phyloP scores from a whole-genome alignment of 1,140 invertebrate species.

The Drosophila baimaii region DNA sequence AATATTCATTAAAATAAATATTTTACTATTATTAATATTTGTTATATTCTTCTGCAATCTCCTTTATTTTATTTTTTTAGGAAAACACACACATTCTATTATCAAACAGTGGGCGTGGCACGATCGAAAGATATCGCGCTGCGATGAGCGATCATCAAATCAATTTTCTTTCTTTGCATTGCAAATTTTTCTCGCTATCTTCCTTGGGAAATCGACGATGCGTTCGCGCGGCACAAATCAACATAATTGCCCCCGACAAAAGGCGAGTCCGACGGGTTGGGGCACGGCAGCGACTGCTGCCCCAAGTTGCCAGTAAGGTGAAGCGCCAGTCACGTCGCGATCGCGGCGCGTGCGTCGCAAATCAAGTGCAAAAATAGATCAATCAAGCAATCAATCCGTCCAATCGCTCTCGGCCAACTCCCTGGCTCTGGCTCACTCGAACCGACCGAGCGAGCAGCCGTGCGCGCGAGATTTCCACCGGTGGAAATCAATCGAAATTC shows the following conservation, averaged over 20 bases:
- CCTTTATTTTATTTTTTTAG: conserved; percentile 29
- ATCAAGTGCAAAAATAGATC: conserved; percentile 83
- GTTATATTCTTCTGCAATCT: conserved; percentile 36
- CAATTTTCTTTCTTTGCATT: conserved; percentile 81
- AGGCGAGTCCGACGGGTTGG: conserved; percentile 22
- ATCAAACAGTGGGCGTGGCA: conserved; percentile 71
- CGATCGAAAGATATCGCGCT: conserved; percentile 40
- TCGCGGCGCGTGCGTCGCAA: conserved; percentile 78
- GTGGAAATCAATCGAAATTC: conserved; percentile 59
- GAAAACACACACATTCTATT: conserved; percentile 41
- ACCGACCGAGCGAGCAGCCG: conserved; percentile 18
- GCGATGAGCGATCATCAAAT: conserved; percentile 70
- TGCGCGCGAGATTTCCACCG: conserved; percentile 19
- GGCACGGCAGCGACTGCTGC: conserved; percentile 17
- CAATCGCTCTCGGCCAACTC: conserved; percentile 48
- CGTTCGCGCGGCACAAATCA: conserved; percentile 70
- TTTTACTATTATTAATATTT: conserved; percentile 20
- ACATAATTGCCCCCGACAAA: conserved; percentile 74
- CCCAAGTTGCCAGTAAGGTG: conserved; percentile 44
- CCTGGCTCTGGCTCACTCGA: conserved; percentile 58
- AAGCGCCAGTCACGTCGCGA: conserved; percentile 77
- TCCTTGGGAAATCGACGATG: conserved; percentile 51
- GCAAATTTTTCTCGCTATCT: conserved; percentile 74
- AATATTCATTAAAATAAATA: conserved; percentile 5
- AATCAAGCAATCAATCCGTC: conserved; percentile 81